A percentile compares a stretch with the other conserved stretches of the same genome.
These are phyloP conservation scores for Plusia festucae DNA, from an alignment of 2,888 invertebrate genomes.

Conservation along the genomic window DNA sequence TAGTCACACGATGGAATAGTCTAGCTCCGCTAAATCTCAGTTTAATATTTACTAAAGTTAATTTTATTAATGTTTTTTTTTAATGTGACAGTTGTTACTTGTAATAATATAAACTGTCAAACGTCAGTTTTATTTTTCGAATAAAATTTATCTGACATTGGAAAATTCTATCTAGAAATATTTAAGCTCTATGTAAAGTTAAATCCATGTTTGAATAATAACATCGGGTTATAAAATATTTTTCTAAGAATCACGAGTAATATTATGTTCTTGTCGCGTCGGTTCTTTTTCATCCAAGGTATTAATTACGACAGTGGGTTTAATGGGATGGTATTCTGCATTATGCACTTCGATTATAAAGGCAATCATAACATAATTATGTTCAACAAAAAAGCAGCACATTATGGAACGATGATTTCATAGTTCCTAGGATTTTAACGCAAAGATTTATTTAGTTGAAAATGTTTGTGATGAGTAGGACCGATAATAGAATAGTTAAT, in stretches of 20 bases:
- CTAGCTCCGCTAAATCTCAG: not conserved
- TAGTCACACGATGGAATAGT: conserved; percentile 35
- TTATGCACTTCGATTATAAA: conserved; percentile 75
- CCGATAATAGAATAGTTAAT: not conserved
- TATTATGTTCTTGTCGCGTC: conserved; percentile 73
- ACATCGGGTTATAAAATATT: conserved; percentile 63
- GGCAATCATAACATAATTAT: conserved; percentile 73
- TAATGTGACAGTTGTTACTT: too few species aligned
- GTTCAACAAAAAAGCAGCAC: conserved; percentile 71
- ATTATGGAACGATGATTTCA: conserved; percentile 65
- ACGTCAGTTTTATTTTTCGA: too few species aligned
- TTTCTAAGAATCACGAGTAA: conserved; percentile 74
- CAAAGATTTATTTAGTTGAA: conserved; percentile 47
- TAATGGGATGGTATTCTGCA: conserved; percentile 81
- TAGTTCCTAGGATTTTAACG: conserved; percentile 43
- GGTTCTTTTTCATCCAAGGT: conserved; percentile 69
- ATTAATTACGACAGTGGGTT: conserved; percentile 77
- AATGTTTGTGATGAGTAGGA: conserved; percentile 26
- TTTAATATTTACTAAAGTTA: too few species aligned
- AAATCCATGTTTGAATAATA: conserved; percentile 37
- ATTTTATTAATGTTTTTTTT: too few species aligned
- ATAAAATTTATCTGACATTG: too few species aligned
- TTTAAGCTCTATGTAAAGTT: too few species aligned
- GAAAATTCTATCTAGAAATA: too few species aligned
- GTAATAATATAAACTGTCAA: too few species aligned